These are phyloP conservation scores for Rhipidura dahli DNA, from an alignment of 2,113 vertebrate species.

Conservation along the genomic window DNA sequence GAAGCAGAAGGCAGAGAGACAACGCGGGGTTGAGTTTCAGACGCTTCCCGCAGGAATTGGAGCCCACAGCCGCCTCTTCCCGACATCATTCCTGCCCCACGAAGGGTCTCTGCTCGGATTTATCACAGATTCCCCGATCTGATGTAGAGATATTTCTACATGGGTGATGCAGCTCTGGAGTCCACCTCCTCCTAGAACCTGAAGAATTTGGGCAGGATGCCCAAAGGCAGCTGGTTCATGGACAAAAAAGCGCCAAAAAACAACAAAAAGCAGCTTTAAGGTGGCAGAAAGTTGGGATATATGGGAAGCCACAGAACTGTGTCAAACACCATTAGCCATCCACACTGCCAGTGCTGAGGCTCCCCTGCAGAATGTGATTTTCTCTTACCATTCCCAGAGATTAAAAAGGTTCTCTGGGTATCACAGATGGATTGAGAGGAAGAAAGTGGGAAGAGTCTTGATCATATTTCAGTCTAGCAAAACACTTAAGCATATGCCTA, in stretches of 20 bases:
- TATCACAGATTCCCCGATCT: background rate
- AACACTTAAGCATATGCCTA: background rate
- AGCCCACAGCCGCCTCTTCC: background rate
- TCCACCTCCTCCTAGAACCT: background rate
- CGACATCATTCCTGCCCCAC: background rate
- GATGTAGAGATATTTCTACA: background rate
- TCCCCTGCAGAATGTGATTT: background rate
- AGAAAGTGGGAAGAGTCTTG: conserved; percentile 18
- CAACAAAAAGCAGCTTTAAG: background rate
- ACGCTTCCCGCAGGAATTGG: background rate
- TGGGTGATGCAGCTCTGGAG: background rate
- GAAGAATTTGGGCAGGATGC: background rate
- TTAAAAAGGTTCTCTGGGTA: background rate
- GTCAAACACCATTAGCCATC: background rate
- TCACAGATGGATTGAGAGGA: background rate
- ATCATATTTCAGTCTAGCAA: conserved; percentile 39
- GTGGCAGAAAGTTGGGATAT: background rate
- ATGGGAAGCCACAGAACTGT: rapidly evolving
- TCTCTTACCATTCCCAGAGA: background rate
- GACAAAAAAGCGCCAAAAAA: background rate
- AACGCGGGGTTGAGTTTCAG: background rate
- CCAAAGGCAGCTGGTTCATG: background rate
- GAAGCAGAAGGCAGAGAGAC: conserved; percentile 35
- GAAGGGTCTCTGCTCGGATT: background rate
- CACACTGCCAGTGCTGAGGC: background rate